Percentiles rank a stretch among this genome's conserved stretches.
Evolutionary conservation across 2,113 vertebrate genomes (phyloP).

Genomic region (Sialia sialis): DNA sequence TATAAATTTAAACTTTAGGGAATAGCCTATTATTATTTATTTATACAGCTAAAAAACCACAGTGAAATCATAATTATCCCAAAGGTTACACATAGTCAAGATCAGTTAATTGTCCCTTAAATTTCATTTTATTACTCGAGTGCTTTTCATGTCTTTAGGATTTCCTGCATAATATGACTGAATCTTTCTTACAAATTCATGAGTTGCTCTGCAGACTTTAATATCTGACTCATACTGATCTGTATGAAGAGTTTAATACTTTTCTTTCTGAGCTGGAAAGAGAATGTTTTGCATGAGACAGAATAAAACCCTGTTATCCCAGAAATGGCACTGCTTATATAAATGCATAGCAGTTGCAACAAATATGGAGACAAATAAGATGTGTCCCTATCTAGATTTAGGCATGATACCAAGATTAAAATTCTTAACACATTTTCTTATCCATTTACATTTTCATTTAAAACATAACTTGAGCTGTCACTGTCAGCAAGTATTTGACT

Average conservation of each 20-base stretch:
- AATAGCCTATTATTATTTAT: neutral
- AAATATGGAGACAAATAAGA: neutral
- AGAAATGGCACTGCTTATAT: neutral
- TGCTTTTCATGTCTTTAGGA: neutral
- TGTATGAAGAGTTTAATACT: neutral
- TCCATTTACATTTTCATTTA: neutral
- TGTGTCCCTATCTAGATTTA: neutral
- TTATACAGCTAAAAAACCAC: neutral
- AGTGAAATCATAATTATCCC: neutral
- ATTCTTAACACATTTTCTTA: neutral
- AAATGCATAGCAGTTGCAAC: neutral
- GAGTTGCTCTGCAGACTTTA: neutral
- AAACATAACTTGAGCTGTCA: neutral
- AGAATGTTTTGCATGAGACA: neutral
- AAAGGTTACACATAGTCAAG: neutral
- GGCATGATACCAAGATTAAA: neutral
- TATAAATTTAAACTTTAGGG: neutral
- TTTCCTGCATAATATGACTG: neutral
- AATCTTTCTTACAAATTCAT: neutral
- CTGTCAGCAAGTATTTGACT: neutral
- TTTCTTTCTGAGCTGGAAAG: neutral
- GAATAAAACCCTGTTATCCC: neutral
- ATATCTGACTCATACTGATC: neutral
- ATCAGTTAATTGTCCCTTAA: neutral
- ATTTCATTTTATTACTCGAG: constrained; percentile 2